These are phyloP conservation scores for Maniola hyperantus DNA, from an alignment of 2,888 invertebrate genomes.

Conservation along the genomic window DNA sequence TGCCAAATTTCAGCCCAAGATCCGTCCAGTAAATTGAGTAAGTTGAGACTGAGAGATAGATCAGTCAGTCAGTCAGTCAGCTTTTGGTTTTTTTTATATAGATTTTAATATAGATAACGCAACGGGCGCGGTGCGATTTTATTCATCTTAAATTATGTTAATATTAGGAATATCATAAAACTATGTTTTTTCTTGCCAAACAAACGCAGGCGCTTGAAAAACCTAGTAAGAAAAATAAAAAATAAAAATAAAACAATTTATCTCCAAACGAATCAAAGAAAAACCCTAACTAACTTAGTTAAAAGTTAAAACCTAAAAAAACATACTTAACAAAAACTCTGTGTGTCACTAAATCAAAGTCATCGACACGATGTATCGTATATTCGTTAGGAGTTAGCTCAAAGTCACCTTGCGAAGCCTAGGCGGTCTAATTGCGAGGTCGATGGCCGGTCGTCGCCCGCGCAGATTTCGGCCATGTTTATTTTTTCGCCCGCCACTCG, in stretches of 20 bases:
- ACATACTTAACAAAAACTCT: constrained; percentile 7
- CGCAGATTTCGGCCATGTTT: constrained; percentile 62
- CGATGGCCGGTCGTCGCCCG: constrained; percentile 78
- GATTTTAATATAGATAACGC: too few species aligned
- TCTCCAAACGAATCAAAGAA: neutral
- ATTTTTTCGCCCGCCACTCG: constrained; percentile 52
- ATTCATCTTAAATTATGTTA: too few species aligned
- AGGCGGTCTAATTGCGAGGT: constrained; percentile 60
- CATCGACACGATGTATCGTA: constrained; percentile 18
- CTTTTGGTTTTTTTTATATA: too few species aligned
- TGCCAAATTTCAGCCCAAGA: too few species aligned
- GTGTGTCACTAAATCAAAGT: constrained; percentile 17
- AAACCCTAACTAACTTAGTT: neutral
- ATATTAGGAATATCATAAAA: too few species aligned
- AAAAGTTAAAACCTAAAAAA: constrained; percentile 1
- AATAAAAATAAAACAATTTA: neutral
- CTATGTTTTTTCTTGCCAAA: too few species aligned
- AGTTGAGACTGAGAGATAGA: too few species aligned
- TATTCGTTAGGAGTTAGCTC: constrained; percentile 26
- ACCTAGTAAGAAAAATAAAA: too few species aligned
- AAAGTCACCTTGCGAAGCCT: constrained; percentile 47
- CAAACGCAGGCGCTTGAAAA: too few species aligned
- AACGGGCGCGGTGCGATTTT: too few species aligned
- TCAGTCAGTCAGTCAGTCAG: too few species aligned
- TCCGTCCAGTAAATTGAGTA: too few species aligned